Percentiles rank a stretch among this genome's conserved stretches.
Evolutionary conservation across 2,797 vertebrate genomes (phyloP).

Genomic region (Linurgus olivaceus): DNA sequence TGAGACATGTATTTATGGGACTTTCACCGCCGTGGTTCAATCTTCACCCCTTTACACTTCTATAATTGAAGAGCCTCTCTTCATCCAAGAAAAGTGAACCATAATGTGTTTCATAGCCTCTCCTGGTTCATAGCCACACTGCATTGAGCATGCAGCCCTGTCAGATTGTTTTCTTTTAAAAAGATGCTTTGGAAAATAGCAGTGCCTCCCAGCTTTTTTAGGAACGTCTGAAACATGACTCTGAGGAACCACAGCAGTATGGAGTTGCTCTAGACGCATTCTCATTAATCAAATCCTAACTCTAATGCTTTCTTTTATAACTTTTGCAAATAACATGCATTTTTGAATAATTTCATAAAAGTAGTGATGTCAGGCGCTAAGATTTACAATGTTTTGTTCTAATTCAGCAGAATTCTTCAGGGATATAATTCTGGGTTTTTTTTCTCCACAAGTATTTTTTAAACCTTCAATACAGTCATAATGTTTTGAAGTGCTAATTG

Average conservation of each 20-base stretch:
- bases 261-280: constrained; percentile 24
- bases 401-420: constrained; percentile 51
- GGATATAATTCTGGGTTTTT: background rate
- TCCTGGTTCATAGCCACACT: background rate
- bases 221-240: background rate
- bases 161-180: background rate
- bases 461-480: constrained; percentile 33
- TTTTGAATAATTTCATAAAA: constrained; percentile 54
- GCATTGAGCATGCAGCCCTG: constrained; percentile 15
- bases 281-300: constrained; percentile 63
- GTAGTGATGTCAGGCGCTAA: constrained; percentile 47
- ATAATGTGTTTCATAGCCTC: constrained; percentile 4
- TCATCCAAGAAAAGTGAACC: constrained; percentile 38
- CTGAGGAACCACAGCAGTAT: constrained; percentile 15
- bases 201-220: background rate
- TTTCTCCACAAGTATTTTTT: constrained; percentile 5
- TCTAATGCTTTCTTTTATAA: background rate
- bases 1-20: background rate
- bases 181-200: constrained; percentile 38
- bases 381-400: constrained; percentile 66
- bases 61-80: constrained; percentile 51
- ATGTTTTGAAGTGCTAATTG: constrained; percentile 69
- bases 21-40: background rate
- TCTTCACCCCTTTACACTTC: constrained; percentile 41
- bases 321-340: constrained; percentile 51